Conservation (phyloP, 1,140 invertebrate species). For the Phymastichus coffea region DNA sequence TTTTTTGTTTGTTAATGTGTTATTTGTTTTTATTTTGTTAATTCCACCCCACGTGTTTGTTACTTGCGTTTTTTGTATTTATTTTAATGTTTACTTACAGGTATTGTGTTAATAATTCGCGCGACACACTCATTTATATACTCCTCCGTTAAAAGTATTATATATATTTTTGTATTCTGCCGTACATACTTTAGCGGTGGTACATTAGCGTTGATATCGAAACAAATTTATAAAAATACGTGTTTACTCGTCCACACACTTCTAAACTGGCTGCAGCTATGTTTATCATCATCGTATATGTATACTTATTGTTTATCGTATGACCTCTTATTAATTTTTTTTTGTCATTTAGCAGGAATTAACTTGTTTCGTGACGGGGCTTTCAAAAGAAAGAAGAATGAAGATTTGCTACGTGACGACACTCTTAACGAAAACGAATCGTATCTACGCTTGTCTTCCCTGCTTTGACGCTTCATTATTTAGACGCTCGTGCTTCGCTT, state of each 20-base stretch:
- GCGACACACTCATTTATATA: constrained; percentile 29
- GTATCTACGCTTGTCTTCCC: background rate
- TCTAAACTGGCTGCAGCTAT: constrained; percentile 27
- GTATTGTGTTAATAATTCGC: too few species aligned
- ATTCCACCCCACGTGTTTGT: too few species aligned
- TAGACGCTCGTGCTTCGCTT: too few species aligned
- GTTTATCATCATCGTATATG: constrained; percentile 1
- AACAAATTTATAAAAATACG: constrained; percentile 47
- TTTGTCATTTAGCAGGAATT: constrained; percentile 16
- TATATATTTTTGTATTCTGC: constrained; percentile 17
- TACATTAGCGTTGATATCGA: constrained; percentile 34
- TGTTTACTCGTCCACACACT: constrained; percentile 32
- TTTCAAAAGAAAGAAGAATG: too few species aligned
- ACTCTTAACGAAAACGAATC: constrained; percentile 30
- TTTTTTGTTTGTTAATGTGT: constrained; percentile 9
- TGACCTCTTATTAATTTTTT: constrained; percentile 9
- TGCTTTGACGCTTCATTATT: too few species aligned
- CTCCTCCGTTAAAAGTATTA: too few species aligned
- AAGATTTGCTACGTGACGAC: constrained; percentile 14
- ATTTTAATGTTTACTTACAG: too few species aligned
- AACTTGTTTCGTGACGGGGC: too few species aligned
- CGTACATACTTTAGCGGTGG: constrained; percentile 20
- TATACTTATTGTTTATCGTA: too few species aligned
- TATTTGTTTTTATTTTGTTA: constrained; percentile 20
- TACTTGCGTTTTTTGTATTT: constrained; percentile 6